Base-by-base conservation (phyloP, 2,888 invertebrate genomes). In the Piscicola geometra region DNA sequence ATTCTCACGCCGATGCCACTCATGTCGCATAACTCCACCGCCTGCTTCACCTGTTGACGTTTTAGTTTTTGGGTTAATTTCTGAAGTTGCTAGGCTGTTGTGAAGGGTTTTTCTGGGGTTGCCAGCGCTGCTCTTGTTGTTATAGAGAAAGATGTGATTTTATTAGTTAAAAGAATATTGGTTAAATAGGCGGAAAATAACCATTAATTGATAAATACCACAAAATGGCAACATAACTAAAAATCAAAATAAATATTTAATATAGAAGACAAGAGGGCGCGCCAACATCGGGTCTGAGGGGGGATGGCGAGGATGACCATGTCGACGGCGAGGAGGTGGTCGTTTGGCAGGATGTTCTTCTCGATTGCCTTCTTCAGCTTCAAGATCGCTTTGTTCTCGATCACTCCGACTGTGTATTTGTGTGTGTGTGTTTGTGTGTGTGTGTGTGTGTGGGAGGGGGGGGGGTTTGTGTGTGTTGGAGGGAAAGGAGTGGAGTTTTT, bases 251-350 rank as follows among this genome's bases (percentile, higher is more conserved):
- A n/a, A n/a, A n/a, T n/a, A n/a, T n/a, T n/a, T n/a, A n/a, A n/a
- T n/a, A n/a, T n/a, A n/a, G 41, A 41, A 41, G 41, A 41, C 9
- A 41, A 41, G 41, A 9, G 41, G 15, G 15, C 9, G 41, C 41
- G 15, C 71, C 25, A n/a, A 73, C 73, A 9, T 73, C 73, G 5
- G 73, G 56, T 33, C 73, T 73, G 21, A 73, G 36, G 15, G 73
- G 73, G 52, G 3, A 73, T 64, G 64, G 60, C 73, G 25, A 73
- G 32, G 18, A 73, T 52, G 35, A 73, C 56, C 33, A 73, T 32
- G 33, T 73, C 35, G 33, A 21, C 35, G 33, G 33, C 36, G 15
- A 73, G 32, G 15, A 56, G 32, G 36, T 73, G 21, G 33, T 73
- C 73, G 28, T 73, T 52, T 5, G 47, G n/a, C 12, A 73, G 30